phyloP scores from a whole-genome alignment of 2,113 vertebrate genomes.

The Apteryx mantelli region DNA sequence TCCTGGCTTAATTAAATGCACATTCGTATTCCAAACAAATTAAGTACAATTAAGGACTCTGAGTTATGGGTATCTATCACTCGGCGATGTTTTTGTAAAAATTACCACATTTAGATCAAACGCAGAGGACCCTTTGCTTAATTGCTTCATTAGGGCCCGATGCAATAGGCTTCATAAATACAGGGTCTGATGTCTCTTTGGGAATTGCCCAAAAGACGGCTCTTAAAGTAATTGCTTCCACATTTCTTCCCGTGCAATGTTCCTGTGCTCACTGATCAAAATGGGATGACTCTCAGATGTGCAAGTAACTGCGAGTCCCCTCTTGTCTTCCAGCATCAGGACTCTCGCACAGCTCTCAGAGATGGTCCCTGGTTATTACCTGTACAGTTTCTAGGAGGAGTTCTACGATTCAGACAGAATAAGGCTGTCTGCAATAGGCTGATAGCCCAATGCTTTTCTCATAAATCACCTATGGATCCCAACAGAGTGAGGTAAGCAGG shows the following conservation, averaged over 20 bases:
- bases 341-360: neutral
- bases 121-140: conserved; percentile 91
- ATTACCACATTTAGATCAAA: conserved; percentile 99
- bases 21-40: conserved; percentile 99
- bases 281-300: conserved; percentile 74
- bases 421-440: neutral
- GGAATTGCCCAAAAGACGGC: conserved; percentile 95
- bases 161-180: conserved; percentile 93
- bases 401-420: neutral
- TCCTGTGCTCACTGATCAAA: conserved; percentile 82
- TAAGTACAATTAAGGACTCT: conserved; percentile 99
- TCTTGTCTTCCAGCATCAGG: conserved; percentile 39
- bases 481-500: neutral
- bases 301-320: conserved; percentile 62
- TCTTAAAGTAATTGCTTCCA: conserved; percentile 98
- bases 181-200: conserved; percentile 90
- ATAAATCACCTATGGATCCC: rapidly evolving
- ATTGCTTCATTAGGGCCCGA: conserved; percentile 98
- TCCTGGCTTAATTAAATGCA: conserved; percentile 98
- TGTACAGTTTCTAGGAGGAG: rapidly evolving
- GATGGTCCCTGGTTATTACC: neutral
- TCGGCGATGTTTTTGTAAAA: conserved; percentile 99
- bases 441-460: neutral
- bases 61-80: conserved; percentile 99
- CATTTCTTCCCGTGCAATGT: conserved; percentile 87